A percentile compares a stretch with the other conserved stretches of the same genome.
Evolutionary conservation across 1,140 invertebrate genomes (phyloP).

Genomic region (Leptinotarsa undecemlineata): DNA sequence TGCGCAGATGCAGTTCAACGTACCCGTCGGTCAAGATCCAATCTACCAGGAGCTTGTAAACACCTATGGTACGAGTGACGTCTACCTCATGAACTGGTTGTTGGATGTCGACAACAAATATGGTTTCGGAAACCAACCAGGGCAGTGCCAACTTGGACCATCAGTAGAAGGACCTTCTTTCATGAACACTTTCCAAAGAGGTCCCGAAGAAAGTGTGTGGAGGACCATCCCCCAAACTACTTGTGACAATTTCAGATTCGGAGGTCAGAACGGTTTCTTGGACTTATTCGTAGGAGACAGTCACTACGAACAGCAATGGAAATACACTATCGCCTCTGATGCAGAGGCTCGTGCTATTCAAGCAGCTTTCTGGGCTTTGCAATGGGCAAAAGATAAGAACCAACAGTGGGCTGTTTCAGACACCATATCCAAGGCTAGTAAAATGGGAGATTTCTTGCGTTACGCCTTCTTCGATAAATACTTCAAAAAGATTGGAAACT

Average conservation of each 20-base stretch:
- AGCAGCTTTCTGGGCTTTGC: slow-evolving; percentile 37
- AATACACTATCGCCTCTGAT: slow-evolving; percentile 38
- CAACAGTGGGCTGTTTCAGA: slow-evolving; percentile 11
- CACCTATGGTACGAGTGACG: slow-evolving; percentile 27
- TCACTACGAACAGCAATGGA: slow-evolving; percentile 36
- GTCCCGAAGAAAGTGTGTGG: slow-evolving; percentile 36
- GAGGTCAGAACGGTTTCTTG: slow-evolving; percentile 37
- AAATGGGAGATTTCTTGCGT: slow-evolving; percentile 37
- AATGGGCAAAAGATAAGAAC: slow-evolving; percentile 33
- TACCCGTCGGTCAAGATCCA: slow-evolving; percentile 33
- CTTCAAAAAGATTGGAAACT: slow-evolving; percentile 41
- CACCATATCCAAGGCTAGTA: slow-evolving; percentile 31
- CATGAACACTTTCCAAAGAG: slow-evolving; percentile 37
- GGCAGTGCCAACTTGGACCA: slow-evolving; percentile 30
- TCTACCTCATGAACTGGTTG: slow-evolving; percentile 36
- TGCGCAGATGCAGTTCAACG: slow-evolving; percentile 26
- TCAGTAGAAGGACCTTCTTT: slow-evolving; percentile 25
- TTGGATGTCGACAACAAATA: slow-evolving; percentile 36
- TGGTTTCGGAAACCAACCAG: slow-evolving; percentile 34
- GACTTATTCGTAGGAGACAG: slow-evolving; percentile 36
- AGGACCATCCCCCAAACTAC: slow-evolving; percentile 37
- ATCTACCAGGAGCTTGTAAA: slow-evolving; percentile 30
- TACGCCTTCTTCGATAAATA: slow-evolving; percentile 40
- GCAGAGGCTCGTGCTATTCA: slow-evolving; percentile 38
- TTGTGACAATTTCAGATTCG: slow-evolving; percentile 36